Conservation (phyloP, 2,113 vertebrate species). For the Nestor notabilis region DNA sequence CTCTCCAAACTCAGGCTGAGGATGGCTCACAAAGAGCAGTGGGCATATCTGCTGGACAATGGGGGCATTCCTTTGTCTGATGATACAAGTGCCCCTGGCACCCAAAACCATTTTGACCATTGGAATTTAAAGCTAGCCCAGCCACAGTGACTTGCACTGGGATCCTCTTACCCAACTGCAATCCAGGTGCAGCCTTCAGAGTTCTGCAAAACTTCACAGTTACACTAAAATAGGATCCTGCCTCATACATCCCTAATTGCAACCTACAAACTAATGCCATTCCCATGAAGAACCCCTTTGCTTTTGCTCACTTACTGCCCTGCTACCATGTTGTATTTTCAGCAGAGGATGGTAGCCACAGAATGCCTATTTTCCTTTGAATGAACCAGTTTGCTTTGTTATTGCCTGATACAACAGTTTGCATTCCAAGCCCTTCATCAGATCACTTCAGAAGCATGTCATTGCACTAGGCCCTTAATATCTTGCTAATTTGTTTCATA, state of each 20-base stretch:
- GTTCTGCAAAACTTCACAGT: neutral
- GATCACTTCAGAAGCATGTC: neutral
- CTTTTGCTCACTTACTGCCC: neutral
- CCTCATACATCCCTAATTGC: neutral
- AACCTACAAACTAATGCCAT: neutral
- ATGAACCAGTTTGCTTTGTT: neutral
- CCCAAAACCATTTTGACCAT: neutral
- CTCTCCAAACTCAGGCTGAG: neutral
- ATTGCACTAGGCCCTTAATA: conserved; percentile 5
- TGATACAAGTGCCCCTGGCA: neutral
- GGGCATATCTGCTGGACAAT: neutral
- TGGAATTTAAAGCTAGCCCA: neutral
- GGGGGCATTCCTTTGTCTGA: neutral
- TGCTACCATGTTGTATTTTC: neutral
- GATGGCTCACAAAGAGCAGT: neutral
- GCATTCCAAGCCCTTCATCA: neutral
- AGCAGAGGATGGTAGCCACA: neutral
- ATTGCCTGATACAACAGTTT: neutral
- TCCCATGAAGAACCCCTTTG: neutral
- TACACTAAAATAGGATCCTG: neutral
- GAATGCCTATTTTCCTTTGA: neutral
- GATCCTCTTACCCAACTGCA: neutral
- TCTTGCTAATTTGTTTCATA: conserved; percentile 48
- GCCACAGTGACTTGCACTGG: neutral
- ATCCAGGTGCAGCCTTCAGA: neutral